phyloP scores from a whole-genome alignment of 2,113 vertebrate species.

The Neopipo cinnamomea region DNA sequence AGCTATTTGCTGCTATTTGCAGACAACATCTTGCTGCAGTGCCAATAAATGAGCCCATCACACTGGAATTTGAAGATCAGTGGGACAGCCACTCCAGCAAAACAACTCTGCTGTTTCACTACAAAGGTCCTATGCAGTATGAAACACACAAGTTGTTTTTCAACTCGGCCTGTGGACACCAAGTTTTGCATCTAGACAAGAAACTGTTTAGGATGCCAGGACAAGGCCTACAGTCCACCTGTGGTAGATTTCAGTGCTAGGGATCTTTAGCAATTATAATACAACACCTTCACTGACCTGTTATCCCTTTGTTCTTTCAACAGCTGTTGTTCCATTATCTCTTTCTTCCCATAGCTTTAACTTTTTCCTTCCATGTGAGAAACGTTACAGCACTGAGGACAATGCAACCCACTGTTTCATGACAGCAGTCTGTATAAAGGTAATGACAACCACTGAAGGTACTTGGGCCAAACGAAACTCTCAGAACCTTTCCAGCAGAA shows the following conservation, averaged over 20 bases:
- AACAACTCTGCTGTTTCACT: neutral
- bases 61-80: neutral
- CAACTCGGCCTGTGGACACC: rapidly evolving
- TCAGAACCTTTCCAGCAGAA: neutral
- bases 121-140: neutral
- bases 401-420: neutral
- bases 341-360: neutral
- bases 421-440: neutral
- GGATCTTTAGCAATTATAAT: neutral
- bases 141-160: neutral
- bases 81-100: neutral
- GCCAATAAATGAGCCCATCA: neutral
- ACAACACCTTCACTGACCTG: neutral
- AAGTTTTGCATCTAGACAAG: neutral
- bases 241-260: neutral
- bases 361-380: neutral
- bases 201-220: neutral
- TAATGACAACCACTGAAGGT: neutral
- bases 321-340: neutral
- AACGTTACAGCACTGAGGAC: neutral
- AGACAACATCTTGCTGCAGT: neutral
- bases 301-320: neutral
- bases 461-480: neutral
- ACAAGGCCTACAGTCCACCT: neutral
- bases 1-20: neutral